phyloP scores from a whole-genome alignment of 2,113 vertebrate genomes.

The Thalassoma bifasciatum region DNA sequence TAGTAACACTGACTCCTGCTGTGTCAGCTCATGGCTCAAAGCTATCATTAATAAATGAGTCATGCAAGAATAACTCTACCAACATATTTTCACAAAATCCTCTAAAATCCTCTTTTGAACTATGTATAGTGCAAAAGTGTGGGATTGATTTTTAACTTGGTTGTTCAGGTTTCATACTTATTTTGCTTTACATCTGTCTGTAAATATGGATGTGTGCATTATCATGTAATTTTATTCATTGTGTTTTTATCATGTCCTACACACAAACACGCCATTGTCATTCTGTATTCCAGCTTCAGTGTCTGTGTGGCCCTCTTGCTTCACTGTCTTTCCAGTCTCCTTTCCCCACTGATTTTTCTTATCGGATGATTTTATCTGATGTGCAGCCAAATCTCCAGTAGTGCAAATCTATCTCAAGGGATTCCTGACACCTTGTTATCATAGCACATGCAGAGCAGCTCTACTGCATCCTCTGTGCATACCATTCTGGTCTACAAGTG shows the following conservation, averaged over 20 bases:
- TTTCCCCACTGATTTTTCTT: conserved; percentile 17
- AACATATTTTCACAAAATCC: background rate
- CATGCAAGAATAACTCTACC: background rate
- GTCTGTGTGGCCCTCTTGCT: conserved; percentile 29
- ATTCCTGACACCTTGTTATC: conserved; percentile 69
- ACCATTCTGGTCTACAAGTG: conserved; percentile 25
- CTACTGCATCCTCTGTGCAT: conserved; percentile 45
- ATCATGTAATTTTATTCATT: background rate
- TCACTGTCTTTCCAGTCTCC: conserved; percentile 5
- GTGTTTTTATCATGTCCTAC: no score
- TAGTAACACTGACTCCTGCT: no score
- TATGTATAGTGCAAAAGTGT: no score
- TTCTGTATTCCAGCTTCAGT: conserved; percentile 18
- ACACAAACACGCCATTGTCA: background rate
- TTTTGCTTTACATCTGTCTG: background rate
- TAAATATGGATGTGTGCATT: background rate
- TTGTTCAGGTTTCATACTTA: background rate
- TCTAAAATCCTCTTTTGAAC: no score
- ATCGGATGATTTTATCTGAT: conserved; percentile 58
- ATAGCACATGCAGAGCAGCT: conserved; percentile 55
- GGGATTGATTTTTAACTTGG: no score
- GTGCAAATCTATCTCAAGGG: conserved; percentile 63
- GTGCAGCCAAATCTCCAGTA: conserved; percentile 55
- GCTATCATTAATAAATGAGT: background rate
- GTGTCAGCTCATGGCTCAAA: conserved; percentile 3